phyloP scores from a whole-genome alignment of 2,113 vertebrate species.

The Notothenia rossii region DNA sequence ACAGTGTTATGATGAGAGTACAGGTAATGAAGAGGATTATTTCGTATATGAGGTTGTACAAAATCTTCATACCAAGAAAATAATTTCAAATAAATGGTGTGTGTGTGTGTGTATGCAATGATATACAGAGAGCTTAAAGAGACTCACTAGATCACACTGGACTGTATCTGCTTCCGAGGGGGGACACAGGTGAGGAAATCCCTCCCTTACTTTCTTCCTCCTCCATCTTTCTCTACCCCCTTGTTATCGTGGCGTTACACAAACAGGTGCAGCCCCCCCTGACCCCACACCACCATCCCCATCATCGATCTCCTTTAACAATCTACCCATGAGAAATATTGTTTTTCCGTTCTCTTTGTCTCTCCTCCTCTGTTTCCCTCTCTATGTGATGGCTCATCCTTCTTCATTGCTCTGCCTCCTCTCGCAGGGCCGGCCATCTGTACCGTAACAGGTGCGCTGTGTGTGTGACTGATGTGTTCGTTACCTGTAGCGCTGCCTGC shows the following conservation, averaged over 20 bases:
- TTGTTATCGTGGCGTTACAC: conserved; percentile 19
- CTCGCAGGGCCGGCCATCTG: conserved; percentile 77
- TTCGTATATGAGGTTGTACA: conserved; percentile 17
- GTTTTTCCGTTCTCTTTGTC: conserved; percentile 51
- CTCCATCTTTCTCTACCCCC: conserved; percentile 10
- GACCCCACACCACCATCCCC: conserved; percentile 18
- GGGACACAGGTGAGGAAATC: conserved; percentile 43
- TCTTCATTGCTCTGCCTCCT: conserved; percentile 73
- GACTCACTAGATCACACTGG: conserved; percentile 33
- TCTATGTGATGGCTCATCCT: conserved; percentile 70
- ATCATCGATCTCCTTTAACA: conserved; percentile 56
- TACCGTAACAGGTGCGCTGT: conserved; percentile 77
- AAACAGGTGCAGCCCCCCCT: conserved; percentile 49
- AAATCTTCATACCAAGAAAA: conserved; percentile 12
- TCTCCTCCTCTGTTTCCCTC: conserved; percentile 47
- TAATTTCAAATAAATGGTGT: conserved; percentile 12
- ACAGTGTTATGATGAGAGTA: conserved; percentile 53
- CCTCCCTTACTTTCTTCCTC: neutral
- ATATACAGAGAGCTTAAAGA: conserved; percentile 17
- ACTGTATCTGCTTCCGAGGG: conserved; percentile 43
- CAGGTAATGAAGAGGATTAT: conserved; percentile 57
- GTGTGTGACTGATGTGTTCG: conserved; percentile 79
- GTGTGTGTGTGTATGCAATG: conserved; percentile 7
- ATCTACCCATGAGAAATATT: conserved; percentile 57
- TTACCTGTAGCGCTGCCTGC: conserved; percentile 77